Conservation (phyloP, 2,797 vertebrate species). For the Dendrocincla tyrannina region DNA sequence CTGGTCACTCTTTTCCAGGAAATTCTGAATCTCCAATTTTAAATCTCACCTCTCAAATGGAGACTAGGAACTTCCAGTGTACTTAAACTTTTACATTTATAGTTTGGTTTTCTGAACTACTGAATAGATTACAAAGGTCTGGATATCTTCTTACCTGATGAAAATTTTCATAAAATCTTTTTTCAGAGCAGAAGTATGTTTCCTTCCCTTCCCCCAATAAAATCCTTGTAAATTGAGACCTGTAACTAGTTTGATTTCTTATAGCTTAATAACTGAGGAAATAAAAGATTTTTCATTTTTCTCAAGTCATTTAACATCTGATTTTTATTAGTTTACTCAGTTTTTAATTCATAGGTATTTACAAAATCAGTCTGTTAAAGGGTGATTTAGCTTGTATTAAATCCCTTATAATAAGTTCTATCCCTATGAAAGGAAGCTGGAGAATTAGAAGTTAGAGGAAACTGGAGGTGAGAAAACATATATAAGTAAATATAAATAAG, state of each 20-base stretch:
- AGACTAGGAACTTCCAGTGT: background rate
- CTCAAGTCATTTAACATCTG: background rate
- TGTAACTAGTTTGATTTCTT: background rate
- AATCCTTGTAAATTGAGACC: background rate
- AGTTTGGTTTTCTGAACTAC: slow-evolving; percentile 2
- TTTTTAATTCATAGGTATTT: background rate
- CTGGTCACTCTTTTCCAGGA: background rate
- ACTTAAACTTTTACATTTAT: background rate
- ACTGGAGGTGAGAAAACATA: background rate
- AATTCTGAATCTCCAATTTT: slow-evolving; percentile 38
- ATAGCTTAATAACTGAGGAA: background rate
- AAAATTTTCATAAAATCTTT: background rate
- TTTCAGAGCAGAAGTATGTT: background rate
- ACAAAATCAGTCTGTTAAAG: background rate
- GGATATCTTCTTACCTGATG: background rate
- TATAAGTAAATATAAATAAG: background rate
- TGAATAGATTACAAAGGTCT: background rate
- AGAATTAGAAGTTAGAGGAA: background rate
- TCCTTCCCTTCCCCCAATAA: background rate
- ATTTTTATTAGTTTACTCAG: background rate
- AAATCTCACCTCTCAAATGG: background rate
- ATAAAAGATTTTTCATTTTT: background rate
- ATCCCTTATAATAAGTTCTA: background rate
- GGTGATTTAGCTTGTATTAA: background rate
- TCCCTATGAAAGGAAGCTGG: background rate